Base-by-base conservation (phyloP, 2,888 invertebrate species). In the Cosmopolites sordidus region DNA sequence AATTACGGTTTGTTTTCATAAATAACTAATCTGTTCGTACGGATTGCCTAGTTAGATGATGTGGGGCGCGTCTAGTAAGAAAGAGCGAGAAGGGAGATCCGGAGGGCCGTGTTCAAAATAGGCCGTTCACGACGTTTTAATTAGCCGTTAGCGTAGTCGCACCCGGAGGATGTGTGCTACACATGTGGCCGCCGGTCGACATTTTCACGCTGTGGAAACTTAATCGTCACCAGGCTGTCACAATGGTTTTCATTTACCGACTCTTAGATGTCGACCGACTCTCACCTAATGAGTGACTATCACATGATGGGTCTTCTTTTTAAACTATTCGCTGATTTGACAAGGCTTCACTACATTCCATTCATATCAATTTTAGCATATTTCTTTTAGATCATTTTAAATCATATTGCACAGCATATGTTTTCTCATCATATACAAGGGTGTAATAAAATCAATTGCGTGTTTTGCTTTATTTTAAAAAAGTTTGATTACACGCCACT, bases 191-290 rank as follows among this genome's bases (percentile, higher is more conserved):
- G 33, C n/a, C 22, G 22, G 22, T 22, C 3, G 33, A 12, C 33
- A 11, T 33, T 22, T 33, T 33, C 12, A 33, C 33, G 33, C n/a
- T 33, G 33, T n/a, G 33, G 33, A 33, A 33, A 33, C 11, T 11
- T 33, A 33, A 33, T 33, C 33, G n/a, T n/a, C 33, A 33, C 33
- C 33, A 33, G 12, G 12, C n/a, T 3, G 33, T 33, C 33, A 33
- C 33, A 12, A 12, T 33, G 33, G 33, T 61, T 46, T 48, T 15
- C 29, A 14, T 33, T 27, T 33, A 33, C 17, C 48, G 33, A 40
- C 47, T 16, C 40, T 12, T 12, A 33, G 33, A 11, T 12, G 33
- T 12, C 33, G 33, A 3, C 33, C 33, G 33, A 12, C 22, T 33
- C 3, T 33, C 11, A 33, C 33, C 33, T 12, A 33, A 33, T 33